A percentile compares a stretch with the other conserved stretches of the same genome.
phyloP scores from a whole-genome alignment of 2,888 invertebrate species.

The Apamea crenata region DNA sequence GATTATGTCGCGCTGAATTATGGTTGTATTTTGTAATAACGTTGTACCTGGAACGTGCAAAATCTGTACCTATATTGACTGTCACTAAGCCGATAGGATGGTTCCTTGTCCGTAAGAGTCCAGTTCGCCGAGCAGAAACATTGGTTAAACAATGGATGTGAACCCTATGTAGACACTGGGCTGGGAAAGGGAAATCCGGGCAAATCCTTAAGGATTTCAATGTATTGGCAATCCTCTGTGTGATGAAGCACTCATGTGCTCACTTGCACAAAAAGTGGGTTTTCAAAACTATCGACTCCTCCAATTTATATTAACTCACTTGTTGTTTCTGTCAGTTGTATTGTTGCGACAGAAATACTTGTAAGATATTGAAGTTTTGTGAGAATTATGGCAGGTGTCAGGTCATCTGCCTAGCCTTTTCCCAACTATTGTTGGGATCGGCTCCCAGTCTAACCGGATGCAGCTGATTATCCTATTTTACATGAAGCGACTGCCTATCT shows the following conservation, averaged over 20 bases:
- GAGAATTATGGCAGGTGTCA: too few species aligned
- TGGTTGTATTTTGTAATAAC: not conserved
- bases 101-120: not conserved
- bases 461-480: too few species aligned
- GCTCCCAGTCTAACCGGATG: too few species aligned
- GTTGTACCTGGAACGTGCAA: not conserved
- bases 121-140: not conserved
- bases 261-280: too few species aligned
- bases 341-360: too few species aligned
- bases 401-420: too few species aligned
- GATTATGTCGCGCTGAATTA: conserved; percentile 20
- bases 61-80: not conserved
- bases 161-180: not conserved
- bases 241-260: not conserved
- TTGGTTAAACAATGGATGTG: not conserved
- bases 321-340: not conserved
- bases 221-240: not conserved
- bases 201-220: not conserved
- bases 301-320: not conserved
- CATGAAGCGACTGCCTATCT: too few species aligned
- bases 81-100: not conserved
- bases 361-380: too few species aligned
- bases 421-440: too few species aligned
- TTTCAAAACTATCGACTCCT: not conserved
- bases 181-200: not conserved